phyloP scores from a whole-genome alignment of 1,140 invertebrate species.

The Drosophila lacteicornis region DNA sequence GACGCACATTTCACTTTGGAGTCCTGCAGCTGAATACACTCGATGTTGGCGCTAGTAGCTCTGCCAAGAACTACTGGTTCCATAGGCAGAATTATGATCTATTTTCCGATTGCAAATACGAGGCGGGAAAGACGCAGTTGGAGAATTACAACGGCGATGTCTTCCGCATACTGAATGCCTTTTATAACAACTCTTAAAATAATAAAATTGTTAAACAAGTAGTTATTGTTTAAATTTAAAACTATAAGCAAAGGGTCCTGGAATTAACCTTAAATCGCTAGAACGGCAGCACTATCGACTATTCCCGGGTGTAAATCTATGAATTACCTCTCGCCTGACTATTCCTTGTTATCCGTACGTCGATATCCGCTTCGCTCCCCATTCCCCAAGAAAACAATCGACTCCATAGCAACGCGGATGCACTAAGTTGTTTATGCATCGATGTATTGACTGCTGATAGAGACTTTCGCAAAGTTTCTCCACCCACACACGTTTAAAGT shows the following conservation, averaged over 20 bases:
- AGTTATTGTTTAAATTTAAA: neutral
- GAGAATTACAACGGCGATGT: conserved; percentile 91
- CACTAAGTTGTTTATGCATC: conserved; percentile 66
- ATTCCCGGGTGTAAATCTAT: conserved; percentile 4
- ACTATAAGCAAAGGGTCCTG: neutral
- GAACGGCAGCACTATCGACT: neutral
- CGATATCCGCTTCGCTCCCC: conserved; percentile 11
- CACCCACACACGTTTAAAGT: conserved; percentile 63
- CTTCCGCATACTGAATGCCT: conserved; percentile 90
- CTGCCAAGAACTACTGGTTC: conserved; percentile 93
- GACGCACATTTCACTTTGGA: conserved; percentile 91
- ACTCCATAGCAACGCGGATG: conserved; percentile 58
- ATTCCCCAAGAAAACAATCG: conserved; percentile 6
- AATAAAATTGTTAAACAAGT: conserved; percentile 2
- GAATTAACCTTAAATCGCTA: neutral
- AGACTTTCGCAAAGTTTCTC: conserved; percentile 28
- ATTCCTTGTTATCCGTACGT: conserved; percentile 6
- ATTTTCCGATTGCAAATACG: conserved; percentile 89
- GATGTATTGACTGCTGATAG: conserved; percentile 66
- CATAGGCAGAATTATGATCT: conserved; percentile 87
- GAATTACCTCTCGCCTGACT: conserved; percentile 19
- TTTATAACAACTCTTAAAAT: conserved; percentile 88
- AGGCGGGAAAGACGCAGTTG: conserved; percentile 88
- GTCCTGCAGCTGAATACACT: conserved; percentile 95
- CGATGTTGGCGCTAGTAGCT: conserved; percentile 86